Conservation (phyloP, 2,888 invertebrate species). For the Melinaea marsaeus region DNA sequence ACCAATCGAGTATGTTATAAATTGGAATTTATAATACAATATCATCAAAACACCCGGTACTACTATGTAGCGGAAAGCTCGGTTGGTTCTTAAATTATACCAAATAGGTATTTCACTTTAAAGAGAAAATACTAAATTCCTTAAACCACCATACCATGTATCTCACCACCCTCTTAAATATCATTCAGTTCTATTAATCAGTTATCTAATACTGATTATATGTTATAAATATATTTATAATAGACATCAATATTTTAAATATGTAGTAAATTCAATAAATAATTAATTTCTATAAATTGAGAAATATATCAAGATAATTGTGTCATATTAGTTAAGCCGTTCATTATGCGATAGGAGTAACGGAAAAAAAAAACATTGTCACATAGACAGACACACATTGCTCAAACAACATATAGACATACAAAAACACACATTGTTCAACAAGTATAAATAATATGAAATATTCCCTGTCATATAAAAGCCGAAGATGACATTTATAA, state of each 20-base stretch:
- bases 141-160: constrained; percentile 2
- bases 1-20: constrained; percentile 6
- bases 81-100: constrained; percentile 3
- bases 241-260: constrained; percentile 5
- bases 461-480: constrained; percentile 1
- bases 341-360: neutral
- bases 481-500: neutral
- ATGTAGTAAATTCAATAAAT: constrained; percentile 2
- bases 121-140: neutral
- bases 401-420: neutral
- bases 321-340: constrained; percentile 1
- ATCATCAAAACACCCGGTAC: neutral
- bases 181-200: constrained; percentile 3
- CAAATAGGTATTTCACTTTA: neutral
- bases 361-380: neutral
- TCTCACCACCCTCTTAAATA: constrained; percentile 1
- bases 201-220: neutral
- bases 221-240: neutral
- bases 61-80: constrained; percentile 3
- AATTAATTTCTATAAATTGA: neutral
- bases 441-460: neutral
- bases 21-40: constrained; percentile 6
- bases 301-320: neutral
- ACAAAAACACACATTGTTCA: constrained; percentile 4
- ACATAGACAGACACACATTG: neutral